These are phyloP conservation scores for Idaea dimidiata DNA, from an alignment of 2,888 invertebrate species.

Conservation along the genomic window DNA sequence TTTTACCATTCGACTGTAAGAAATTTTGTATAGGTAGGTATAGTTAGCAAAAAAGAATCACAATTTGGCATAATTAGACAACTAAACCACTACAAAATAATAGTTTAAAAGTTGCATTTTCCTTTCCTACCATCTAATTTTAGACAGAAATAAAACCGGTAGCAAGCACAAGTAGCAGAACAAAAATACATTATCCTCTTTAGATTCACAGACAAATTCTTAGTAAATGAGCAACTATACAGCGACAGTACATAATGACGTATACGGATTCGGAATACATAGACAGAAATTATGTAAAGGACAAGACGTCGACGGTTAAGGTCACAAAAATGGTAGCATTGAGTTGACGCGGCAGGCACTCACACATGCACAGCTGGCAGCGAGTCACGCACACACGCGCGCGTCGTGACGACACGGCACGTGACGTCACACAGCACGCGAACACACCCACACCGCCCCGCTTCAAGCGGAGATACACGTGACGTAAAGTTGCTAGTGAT, in stretches of 20 bases:
- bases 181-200: not conserved
- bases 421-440: slow-evolving; percentile 75
- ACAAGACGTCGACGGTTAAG: slow-evolving; percentile 73
- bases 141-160: not conserved
- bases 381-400: slow-evolving; percentile 42
- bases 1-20: too few relatives aligned
- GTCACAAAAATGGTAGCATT: slow-evolving; percentile 79
- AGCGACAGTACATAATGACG: slow-evolving; percentile 11
- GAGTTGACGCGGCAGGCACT: slow-evolving; percentile 55
- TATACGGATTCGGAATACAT: slow-evolving; percentile 18
- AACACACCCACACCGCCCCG: slow-evolving; percentile 73
- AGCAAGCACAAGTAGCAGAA: not conserved
- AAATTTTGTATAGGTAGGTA: too few relatives aligned
- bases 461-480: slow-evolving; percentile 46
- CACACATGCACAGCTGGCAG: slow-evolving; percentile 38
- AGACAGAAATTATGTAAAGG: slow-evolving; percentile 49
- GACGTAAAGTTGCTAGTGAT: slow-evolving; percentile 48
- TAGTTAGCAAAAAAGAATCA: too few relatives aligned
- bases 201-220: not conserved
- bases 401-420: slow-evolving; percentile 52
- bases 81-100: too few relatives aligned
- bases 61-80: too few relatives aligned
- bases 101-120: too few relatives aligned
- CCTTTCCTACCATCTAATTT: too few relatives aligned
- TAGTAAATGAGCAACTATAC: not conserved